Evolutionary conservation across 2,888 invertebrate species (phyloP).

Genomic region (Sylvicola cinctus): DNA sequence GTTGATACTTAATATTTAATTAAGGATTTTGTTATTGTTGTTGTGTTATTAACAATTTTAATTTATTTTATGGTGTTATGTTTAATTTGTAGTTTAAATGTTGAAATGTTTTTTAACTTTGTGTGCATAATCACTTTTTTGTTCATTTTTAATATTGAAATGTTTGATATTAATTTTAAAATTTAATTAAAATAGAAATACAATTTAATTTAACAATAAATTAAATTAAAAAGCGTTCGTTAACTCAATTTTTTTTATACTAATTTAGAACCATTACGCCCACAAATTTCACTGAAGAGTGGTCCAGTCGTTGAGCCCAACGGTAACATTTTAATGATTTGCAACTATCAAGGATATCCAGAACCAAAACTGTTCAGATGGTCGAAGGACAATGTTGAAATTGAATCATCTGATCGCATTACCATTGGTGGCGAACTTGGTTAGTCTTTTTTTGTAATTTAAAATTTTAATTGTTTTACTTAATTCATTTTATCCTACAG

Average conservation of each 20-base stretch:
- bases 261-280: not conserved
- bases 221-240: too few relatives aligned
- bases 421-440: constrained; percentile 39
- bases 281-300: constrained; percentile 16
- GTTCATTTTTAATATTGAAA: too few relatives aligned
- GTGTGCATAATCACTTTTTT: too few relatives aligned
- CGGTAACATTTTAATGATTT: constrained; percentile 45
- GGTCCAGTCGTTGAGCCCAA: constrained; percentile 34
- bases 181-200: too few relatives aligned
- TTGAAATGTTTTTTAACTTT: too few relatives aligned
- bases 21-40: too few relatives aligned
- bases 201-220: too few relatives aligned
- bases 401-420: constrained; percentile 34
- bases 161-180: too few relatives aligned
- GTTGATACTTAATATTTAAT: too few relatives aligned
- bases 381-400: constrained; percentile 50
- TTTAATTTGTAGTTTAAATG: too few relatives aligned
- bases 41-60: too few relatives aligned
- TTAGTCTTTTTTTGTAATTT: constrained; percentile 8
- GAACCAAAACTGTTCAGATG: constrained; percentile 47
- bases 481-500: not conserved
- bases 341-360: constrained; percentile 60
- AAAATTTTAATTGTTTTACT: not conserved
- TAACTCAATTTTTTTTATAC: constrained; percentile 6
- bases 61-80: too few relatives aligned